Conservation (phyloP, 2,797 vertebrate genomes). For the Heteromormyrus szaboi region DNA sequence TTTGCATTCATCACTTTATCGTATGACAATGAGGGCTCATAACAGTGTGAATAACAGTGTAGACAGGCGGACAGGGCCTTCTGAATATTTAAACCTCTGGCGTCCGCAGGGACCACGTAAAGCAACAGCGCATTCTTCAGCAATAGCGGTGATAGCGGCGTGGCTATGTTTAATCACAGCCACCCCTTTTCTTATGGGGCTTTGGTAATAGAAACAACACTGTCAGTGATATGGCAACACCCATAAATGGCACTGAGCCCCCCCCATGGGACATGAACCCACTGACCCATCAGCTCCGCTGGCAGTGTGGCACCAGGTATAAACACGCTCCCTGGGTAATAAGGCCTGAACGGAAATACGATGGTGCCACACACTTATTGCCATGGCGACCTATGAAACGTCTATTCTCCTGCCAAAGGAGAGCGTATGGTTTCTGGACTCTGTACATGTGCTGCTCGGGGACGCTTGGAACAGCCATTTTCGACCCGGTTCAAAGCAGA, state of each 20-base stretch:
- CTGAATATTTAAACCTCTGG: slow-evolving; percentile 22
- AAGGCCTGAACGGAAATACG: background rate
- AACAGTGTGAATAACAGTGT: slow-evolving; percentile 9
- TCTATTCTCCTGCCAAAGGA: background rate
- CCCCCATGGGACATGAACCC: slow-evolving; percentile 13
- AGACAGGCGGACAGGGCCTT: background rate
- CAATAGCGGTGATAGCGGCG: background rate
- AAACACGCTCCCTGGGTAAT: background rate
- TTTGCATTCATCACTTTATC: slow-evolving; percentile 20
- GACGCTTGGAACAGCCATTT: background rate
- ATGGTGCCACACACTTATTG: background rate
- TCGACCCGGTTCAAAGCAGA: background rate
- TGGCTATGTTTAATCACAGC: slow-evolving; percentile 16
- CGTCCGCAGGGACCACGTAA: background rate
- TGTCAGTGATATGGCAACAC: background rate
- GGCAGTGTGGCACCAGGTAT: background rate
- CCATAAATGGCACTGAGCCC: slow-evolving; percentile 12
- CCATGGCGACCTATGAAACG: background rate
- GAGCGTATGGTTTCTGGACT: background rate
- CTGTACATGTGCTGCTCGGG: background rate
- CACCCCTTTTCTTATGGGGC: background rate
- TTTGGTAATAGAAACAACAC: slow-evolving; percentile 20
- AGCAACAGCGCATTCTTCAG: background rate
- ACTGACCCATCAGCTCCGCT: background rate
- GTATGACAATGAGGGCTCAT: slow-evolving; percentile 9